Evolutionary conservation across 2,797 vertebrate species (phyloP), one percentile per base, ranked within the genome.

Genomic region (Anomalospiza imberbis): DNA sequence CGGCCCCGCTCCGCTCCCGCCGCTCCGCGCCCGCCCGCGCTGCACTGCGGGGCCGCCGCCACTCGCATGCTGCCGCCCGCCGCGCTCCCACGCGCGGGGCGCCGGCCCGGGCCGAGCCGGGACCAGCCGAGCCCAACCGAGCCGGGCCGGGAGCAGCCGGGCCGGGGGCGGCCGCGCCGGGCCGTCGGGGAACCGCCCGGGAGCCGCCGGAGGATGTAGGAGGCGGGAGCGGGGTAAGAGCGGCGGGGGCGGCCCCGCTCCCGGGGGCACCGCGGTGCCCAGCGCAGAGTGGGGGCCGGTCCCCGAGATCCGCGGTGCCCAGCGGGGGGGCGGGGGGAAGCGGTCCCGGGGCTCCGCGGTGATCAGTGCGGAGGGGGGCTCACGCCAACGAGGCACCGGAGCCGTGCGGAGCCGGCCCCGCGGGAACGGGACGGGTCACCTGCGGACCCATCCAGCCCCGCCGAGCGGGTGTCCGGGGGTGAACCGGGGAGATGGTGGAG

Each of bases 61-160:
- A 85, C 89, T 86, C 89, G 93, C 92, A 91, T 94, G 92, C 79
- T 88, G 90, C 90, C 66, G 78, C 85, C 90, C 67, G 57, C 74
- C 74, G 45, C 58, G 66, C 88, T 84, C 71, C 71, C 71, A 73
- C 71, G 71, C 79, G 78, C 47, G 61, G 78, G 83, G 72, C 81
- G 45, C 86, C 86, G 81, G 79, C 74, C 74, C 91, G 62, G 74
- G 42, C 79, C 66, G 74, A 71, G 34, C 85, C 76, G 74, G 36
- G 53, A 85, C 22, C 54, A 55, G 54, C 54, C 54, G 54, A 55
- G 54, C 65, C 58, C 63, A 44, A 17, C 6, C 67, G 48, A 83
- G 14, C 54, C 65, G 50, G 29, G 15, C 77, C 66, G 72, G 66
- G 28, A 78, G 19, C 78, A 48, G 26, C 82, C 86, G 78, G 57